Base-by-base conservation (phyloP, 1,140 invertebrate genomes). In the Drosophila insularis region DNA sequence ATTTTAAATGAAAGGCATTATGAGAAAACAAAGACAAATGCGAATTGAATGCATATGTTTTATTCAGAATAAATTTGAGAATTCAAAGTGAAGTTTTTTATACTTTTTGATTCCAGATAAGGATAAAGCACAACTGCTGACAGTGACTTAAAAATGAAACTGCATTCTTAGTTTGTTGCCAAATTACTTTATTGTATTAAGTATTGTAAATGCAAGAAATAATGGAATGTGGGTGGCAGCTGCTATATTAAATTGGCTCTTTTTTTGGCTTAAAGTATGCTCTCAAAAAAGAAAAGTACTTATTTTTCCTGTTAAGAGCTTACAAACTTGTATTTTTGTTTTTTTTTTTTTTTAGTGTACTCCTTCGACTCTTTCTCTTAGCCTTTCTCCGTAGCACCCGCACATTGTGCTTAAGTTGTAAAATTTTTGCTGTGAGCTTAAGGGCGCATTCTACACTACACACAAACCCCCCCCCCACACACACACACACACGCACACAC, bases 321-420 rank as follows among this genome's bases (percentile, higher is more conserved):
- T 50, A 50, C 8, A 50, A 21, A 13, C 35, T 37, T 37, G 35
- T 37, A 50, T 50, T 50, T 35, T 63, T 60, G 10, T 53, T 55
- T 4, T n/a, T 27, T 53, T 55, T 4, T n/a, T 27, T 35, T 37
- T 56, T 56, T 56, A 58, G 27, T 17, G 4, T 8, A 31, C 6
- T 10, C 27, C 32, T 19, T 66, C 70, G 39, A 54, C 31, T 65
- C 23, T 37, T 56, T 1, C 37, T 63, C 39, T 58, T 56, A 19
- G 35, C 60, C 17, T 27, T 56, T 56, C 61, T 68, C 27, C 14
- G 21, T 13, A 13, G 61, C 58, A 50, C 43, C 43, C 43, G 43
- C 59, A 55, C 74, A 81, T 65, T 84, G 64, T 73, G 78, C 73
- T 66, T 77, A 85, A 82, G 74, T 86, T 81, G 69, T 77, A 54